Percentiles rank a stretch among this genome's conserved stretches.
Evolutionary conservation across 2,888 invertebrate species (phyloP).

Genomic region (Campoplex capitator): DNA sequence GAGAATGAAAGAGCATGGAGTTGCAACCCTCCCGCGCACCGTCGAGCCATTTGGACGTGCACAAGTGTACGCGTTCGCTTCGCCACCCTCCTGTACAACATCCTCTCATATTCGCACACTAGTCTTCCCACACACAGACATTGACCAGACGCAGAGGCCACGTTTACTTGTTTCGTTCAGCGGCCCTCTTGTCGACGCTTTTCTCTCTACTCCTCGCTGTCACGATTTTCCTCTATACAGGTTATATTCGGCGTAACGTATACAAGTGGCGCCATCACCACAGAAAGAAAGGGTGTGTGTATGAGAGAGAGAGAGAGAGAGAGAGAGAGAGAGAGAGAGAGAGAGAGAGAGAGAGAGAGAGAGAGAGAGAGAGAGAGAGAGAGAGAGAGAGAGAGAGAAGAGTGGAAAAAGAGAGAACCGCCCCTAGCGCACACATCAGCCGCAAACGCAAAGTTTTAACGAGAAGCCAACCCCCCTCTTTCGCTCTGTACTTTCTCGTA

Average conservation of each 20-base stretch:
- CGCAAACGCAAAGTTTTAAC: slow-evolving; percentile 66
- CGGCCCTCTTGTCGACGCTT: slow-evolving; percentile 39
- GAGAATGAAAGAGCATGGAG: slow-evolving; percentile 35
- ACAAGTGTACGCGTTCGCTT: slow-evolving; percentile 43
- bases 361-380: not conserved
- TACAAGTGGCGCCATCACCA: slow-evolving; percentile 37
- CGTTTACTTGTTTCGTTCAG: slow-evolving; percentile 40
- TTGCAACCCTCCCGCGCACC: slow-evolving; percentile 60
- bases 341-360: slow-evolving; percentile 15
- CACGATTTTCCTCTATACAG: slow-evolving; percentile 32
- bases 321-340: slow-evolving; percentile 8
- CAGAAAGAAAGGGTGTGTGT: slow-evolving; percentile 13
- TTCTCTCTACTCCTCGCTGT: slow-evolving; percentile 21
- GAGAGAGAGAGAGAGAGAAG: slow-evolving; percentile 20
- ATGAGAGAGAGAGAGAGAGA: not conserved
- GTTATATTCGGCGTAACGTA: slow-evolving; percentile 54
- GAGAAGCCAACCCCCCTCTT: slow-evolving; percentile 34
- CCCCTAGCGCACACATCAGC: slow-evolving; percentile 41
- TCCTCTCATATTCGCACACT: not conserved
- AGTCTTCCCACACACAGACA: not conserved
- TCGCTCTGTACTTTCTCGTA: not conserved
- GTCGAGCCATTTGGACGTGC: slow-evolving; percentile 68
- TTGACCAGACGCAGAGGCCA: slow-evolving; percentile 21
- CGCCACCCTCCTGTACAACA: slow-evolving; percentile 28
- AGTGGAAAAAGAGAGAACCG: slow-evolving; percentile 14